Conservation (phyloP, 2,113 vertebrate species). For the Boleophthalmus pectinirostris region DNA sequence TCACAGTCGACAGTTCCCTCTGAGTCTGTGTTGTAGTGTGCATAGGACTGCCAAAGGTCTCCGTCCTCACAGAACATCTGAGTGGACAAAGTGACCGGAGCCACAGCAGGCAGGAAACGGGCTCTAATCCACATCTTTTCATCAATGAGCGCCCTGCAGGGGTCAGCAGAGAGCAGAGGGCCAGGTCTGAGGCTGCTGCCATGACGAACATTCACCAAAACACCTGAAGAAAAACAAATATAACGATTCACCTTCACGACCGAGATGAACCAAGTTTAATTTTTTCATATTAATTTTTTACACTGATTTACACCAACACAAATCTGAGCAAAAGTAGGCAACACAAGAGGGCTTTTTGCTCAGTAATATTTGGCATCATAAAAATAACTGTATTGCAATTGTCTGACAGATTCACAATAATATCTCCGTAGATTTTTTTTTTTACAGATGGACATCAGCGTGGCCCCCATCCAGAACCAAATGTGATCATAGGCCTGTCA, state of each 20-base stretch:
- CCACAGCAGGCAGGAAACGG: conserved; percentile 43
- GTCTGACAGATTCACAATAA: too few species aligned
- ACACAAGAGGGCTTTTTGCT: too few species aligned
- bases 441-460: too few species aligned
- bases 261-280: too few species aligned
- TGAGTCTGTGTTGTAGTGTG: conserved; percentile 56
- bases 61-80: conserved; percentile 63
- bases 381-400: too few species aligned
- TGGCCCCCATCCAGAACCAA: too few species aligned
- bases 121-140: conserved; percentile 54
- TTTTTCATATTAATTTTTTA: too few species aligned
- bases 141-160: conserved; percentile 57
- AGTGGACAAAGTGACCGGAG: conserved; percentile 53
- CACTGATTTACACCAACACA: not conserved
- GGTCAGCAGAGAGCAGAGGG: conserved; percentile 52
- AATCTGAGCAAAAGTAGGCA: not conserved
- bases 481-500: too few species aligned
- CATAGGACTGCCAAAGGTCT: conserved; percentile 65
- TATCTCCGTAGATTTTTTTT: too few species aligned
- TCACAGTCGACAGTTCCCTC: conserved; percentile 59
- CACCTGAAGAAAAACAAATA: conserved; percentile 11
- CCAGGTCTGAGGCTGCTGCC: conserved; percentile 33
- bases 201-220: conserved; percentile 39
- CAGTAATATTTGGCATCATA: too few species aligned
- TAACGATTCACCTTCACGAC: not conserved